phyloP scores from a whole-genome alignment of 1,140 invertebrate genomes.

The Phymastichus coffea region DNA sequence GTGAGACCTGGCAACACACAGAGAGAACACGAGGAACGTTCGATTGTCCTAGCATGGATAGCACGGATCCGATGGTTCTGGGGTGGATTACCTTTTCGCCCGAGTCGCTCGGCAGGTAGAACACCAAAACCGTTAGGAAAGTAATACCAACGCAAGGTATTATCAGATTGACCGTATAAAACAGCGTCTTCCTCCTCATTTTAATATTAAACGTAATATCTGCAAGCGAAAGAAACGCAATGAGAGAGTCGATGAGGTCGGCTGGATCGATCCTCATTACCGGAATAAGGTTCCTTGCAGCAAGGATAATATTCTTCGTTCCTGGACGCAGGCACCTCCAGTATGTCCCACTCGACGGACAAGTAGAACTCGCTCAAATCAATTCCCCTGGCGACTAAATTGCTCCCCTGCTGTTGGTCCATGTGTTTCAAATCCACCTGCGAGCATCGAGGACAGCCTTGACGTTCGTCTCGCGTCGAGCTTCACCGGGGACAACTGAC shows the following conservation, averaged over 20 bases:
- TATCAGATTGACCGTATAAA: conserved; percentile 89
- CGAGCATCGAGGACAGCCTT: background rate
- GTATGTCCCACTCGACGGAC: conserved; percentile 98
- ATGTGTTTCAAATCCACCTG: conserved; percentile 89
- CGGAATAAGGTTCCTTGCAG: conserved; percentile 78
- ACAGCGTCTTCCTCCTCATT: conserved; percentile 88
- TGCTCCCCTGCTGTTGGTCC: conserved; percentile 82
- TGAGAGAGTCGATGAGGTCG: background rate
- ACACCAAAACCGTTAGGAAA: conserved; percentile 92
- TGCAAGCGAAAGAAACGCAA: conserved; percentile 50
- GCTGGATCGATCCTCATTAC: conserved; percentile 50
- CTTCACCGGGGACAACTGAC: conserved; percentile 50
- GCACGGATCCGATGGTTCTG: no score
- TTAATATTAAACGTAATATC: conserved; percentile 96
- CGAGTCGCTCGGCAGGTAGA: conserved; percentile 93
- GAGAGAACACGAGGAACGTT: background rate
- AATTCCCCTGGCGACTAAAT: conserved; percentile 85
- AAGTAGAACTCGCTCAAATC: conserved; percentile 95
- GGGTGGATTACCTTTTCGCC: conserved; percentile 92
- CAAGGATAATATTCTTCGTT: conserved; percentile 93
- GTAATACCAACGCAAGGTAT: conserved; percentile 89
- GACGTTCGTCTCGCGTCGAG: background rate
- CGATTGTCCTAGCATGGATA: background rate
- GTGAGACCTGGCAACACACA: conserved; percentile 80
- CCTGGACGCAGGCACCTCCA: conserved; percentile 93